A percentile compares a stretch with the other conserved stretches of the same genome.
Conservation (phyloP, 1,140 invertebrate genomes). For the Druon quercuslanigerum region DNA sequence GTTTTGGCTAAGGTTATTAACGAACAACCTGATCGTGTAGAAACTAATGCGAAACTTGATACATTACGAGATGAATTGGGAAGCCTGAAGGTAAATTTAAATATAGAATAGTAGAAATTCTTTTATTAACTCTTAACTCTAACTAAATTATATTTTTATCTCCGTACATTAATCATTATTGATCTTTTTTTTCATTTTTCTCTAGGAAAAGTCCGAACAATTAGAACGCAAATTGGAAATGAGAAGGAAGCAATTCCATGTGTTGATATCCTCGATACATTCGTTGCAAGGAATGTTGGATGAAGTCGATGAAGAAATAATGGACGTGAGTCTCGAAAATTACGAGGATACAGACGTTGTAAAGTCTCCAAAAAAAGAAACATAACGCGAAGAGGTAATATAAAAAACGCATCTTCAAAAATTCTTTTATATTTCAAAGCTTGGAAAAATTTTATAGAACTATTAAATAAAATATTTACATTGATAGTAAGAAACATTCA, state of each 20-base stretch:
- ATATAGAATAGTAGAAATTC: background rate
- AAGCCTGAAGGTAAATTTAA: constrained; percentile 75
- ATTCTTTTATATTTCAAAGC: constrained; percentile 18
- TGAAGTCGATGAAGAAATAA: constrained; percentile 78
- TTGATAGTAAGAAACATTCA: background rate
- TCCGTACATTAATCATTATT: background rate
- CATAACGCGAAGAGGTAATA: constrained; percentile 33
- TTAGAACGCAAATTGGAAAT: constrained; percentile 87
- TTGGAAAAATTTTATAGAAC: background rate
- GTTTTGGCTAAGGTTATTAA: constrained; percentile 92
- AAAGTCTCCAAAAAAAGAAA: constrained; percentile 51
- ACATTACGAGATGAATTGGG: constrained; percentile 85
- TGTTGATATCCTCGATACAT: constrained; percentile 88
- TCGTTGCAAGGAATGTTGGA: constrained; percentile 85
- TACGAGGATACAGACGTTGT: constrained; percentile 66
- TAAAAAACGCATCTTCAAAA: background rate
- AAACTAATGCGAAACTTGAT: constrained; percentile 85
- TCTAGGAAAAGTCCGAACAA: constrained; percentile 81
- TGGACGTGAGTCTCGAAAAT: constrained; percentile 79
- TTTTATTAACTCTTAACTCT: too few species aligned
- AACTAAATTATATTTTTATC: background rate
- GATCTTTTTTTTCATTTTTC: constrained; percentile 47
- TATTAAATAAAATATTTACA: constrained; percentile 26
- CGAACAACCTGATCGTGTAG: constrained; percentile 90
- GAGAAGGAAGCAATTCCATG: constrained; percentile 91